Evolutionary conservation across 1,140 invertebrate genomes (phyloP), one percentile per base, ranked within the genome.

Genomic region (Anastatus disparis): DNA sequence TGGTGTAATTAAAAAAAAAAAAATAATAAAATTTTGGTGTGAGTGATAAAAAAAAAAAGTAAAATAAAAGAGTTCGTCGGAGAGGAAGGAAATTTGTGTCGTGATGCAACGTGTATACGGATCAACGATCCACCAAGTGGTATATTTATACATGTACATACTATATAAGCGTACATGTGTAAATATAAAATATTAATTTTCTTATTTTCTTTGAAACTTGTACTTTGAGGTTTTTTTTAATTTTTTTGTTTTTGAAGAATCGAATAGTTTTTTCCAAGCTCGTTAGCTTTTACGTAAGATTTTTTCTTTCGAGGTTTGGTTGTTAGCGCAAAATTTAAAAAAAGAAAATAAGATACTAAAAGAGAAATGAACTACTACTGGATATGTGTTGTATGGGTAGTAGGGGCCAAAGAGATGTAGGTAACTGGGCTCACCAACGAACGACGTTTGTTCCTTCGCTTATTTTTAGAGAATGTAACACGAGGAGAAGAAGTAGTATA

Each of bases 401-500:
- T 35, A 22, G 55, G 22, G 40, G 55, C n/a, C 27, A 17, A 40
- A 52, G 27, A 35, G 52, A 85, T 85, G 84, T 86, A 86, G 85
- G 85, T 85, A 86, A 85, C 84, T 85, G 85, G 85, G 85, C 83
- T 84, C 68, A 10, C 31, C 10, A 4, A n/a, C 4, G 31, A 4
- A 35, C 31, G 10, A 35, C 31, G n/a, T n/a, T 53, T 82, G 81
- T 79, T 84, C 82, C n/a, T 85, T 78, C 78, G 76, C 70, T 79
- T 85, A 85, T 84, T 86, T 86, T 85, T 85, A 83, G 78, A 81
- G 74, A 78, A 77, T 83, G 84, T 86, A 86, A 86, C 78, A 84
- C 81, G 84, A 85, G 85, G 79, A 84, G 84, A 74, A n/a, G 44
- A 55, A 66, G 62, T 66, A n/a, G n/a, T n/a, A n/a, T n/a, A n/a